Percentiles rank a stretch among this genome's conserved stretches.
Evolutionary conservation across 2,113 vertebrate genomes (phyloP).

Genomic region (Girardinichthys multiradiatus): DNA sequence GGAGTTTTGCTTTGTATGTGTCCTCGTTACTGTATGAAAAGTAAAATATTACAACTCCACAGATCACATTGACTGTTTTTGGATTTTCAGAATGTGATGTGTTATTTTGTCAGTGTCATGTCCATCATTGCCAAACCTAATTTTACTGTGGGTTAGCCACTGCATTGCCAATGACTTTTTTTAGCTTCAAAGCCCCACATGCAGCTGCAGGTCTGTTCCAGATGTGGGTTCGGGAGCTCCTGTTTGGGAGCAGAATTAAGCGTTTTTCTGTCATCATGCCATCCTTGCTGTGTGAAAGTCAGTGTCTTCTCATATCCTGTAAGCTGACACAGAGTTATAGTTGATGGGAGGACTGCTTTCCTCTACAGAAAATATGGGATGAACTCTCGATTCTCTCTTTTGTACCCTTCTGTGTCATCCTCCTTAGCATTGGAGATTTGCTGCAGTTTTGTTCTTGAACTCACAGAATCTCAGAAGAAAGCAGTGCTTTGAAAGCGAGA

Average conservation of each 20-base stretch:
- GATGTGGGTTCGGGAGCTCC: neutral
- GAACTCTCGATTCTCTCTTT: constrained; percentile 17
- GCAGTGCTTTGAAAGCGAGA: constrained; percentile 26
- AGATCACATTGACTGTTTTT: neutral
- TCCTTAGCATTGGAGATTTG: constrained; percentile 50
- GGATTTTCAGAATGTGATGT: neutral
- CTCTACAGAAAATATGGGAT: constrained; percentile 8
- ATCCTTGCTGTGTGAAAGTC: constrained; percentile 26
- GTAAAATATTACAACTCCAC: neutral
- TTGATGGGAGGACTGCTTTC: constrained; percentile 11
- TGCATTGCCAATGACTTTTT: neutral
- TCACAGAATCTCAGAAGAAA: constrained; percentile 36
- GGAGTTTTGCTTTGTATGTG: neutral
- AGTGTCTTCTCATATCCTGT: constrained; percentile 39
- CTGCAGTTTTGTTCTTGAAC: constrained; percentile 61
- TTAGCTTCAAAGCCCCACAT: neutral
- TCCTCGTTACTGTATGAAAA: neutral
- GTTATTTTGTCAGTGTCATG: too few relatives aligned
- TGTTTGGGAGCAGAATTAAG: constrained; percentile 37
- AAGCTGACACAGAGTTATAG: constrained; percentile 38
- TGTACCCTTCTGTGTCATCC: constrained; percentile 21
- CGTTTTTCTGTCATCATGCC: constrained; percentile 32
- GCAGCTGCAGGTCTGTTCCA: constrained; percentile 15
- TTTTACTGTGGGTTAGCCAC: too few relatives aligned
- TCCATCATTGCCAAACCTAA: too few relatives aligned